Evolutionary conservation across 2,888 invertebrate species (phyloP).

Genomic region (Laspeyria flexula): DNA sequence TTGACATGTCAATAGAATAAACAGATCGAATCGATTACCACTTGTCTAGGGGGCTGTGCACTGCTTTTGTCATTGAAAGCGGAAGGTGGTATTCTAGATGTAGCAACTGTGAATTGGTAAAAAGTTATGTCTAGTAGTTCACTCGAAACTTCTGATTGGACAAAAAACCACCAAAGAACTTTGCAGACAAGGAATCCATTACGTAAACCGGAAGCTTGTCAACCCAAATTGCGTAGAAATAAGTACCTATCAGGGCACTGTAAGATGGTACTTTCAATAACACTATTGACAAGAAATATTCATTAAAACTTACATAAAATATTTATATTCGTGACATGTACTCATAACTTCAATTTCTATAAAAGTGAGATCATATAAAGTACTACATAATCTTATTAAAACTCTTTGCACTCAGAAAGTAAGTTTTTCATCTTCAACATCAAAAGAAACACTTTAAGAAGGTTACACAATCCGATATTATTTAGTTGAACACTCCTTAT

Average conservation of each 20-base stretch:
- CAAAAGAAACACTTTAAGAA: slow-evolving; percentile 2
- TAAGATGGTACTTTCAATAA: neutral
- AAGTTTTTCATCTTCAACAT: neutral
- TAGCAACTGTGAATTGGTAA: no score
- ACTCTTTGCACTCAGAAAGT: neutral
- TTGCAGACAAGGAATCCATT: neutral
- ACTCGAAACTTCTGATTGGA: no score
- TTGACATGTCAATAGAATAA: no score
- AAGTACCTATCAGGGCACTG: no score
- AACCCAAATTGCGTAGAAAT: no score
- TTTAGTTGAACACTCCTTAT: slow-evolving; percentile 32
- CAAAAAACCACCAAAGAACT: no score
- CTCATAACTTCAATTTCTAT: neutral
- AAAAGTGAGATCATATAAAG: neutral
- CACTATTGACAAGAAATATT: neutral
- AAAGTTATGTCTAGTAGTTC: no score
- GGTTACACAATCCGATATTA: slow-evolving; percentile 26
- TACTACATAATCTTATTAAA: neutral
- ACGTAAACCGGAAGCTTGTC: neutral
- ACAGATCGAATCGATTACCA: no score
- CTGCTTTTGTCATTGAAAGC: no score
- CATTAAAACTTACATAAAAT: neutral
- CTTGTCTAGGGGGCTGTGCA: no score
- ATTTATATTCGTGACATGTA: neutral
- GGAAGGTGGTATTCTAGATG: no score